Evolutionary conservation across 1,140 invertebrate species (phyloP).

Genomic region (Euura lappo): DNA sequence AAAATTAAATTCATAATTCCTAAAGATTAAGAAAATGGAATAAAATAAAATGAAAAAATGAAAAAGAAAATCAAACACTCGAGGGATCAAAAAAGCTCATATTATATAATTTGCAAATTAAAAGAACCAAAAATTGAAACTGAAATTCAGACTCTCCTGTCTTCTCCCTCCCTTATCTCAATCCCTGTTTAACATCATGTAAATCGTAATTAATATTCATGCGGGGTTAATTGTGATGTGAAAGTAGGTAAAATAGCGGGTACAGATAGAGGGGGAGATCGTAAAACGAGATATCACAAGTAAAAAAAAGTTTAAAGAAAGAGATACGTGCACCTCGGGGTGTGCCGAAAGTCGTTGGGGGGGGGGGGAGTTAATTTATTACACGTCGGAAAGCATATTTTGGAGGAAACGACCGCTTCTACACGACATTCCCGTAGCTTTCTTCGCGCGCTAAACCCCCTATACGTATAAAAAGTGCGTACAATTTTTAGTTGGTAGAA

Average conservation of each 20-base stretch:
- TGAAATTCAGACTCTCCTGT: not conserved
- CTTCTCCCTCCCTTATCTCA: constrained; percentile 14
- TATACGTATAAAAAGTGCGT: too few relatives aligned
- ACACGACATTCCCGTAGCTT: too few relatives aligned
- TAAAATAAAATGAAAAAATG: too few relatives aligned
- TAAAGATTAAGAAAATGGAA: too few relatives aligned
- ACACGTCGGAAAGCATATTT: constrained; percentile 1
- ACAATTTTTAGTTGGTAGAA: too few relatives aligned
- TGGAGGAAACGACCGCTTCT: not conserved
- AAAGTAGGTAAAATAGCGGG: not conserved
- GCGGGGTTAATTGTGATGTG: constrained; percentile 39
- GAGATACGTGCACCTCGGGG: not conserved
- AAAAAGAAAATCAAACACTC: too few relatives aligned
- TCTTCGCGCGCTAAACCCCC: too few relatives aligned
- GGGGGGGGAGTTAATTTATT: not conserved
- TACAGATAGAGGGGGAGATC: not conserved
- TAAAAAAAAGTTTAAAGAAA: too few relatives aligned
- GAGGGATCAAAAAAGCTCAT: too few relatives aligned
- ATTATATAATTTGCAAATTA: not conserved
- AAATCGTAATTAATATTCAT: constrained; percentile 60
- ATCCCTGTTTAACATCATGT: constrained; percentile 55
- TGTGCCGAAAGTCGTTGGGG: not conserved
- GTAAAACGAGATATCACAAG: too few relatives aligned
- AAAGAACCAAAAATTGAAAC: not conserved
- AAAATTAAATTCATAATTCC: too few relatives aligned